Conservation (phyloP, 2,113 vertebrate species). For the Serinus canaria region DNA sequence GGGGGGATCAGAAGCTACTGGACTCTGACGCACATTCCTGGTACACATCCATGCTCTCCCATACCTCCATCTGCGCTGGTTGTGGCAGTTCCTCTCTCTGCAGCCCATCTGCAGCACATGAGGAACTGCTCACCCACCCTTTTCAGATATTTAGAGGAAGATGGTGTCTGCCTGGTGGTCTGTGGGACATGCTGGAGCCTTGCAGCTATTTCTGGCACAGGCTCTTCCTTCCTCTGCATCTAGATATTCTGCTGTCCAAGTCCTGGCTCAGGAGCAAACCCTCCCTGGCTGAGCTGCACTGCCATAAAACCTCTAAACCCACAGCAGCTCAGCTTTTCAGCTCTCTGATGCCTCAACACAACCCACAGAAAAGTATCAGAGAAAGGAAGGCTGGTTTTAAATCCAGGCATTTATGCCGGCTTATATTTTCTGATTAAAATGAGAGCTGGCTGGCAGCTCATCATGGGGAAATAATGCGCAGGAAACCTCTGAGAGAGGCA, state of each 20-base stretch:
- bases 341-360: not conserved
- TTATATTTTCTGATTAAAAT: not conserved
- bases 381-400: not conserved
- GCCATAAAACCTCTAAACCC: not conserved
- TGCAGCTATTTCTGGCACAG: not conserved
- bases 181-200: not conserved
- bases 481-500: not conserved
- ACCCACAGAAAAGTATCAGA: not conserved
- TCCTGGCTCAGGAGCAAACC: not conserved
- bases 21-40: not conserved
- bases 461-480: not conserved
- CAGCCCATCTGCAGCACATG: not conserved
- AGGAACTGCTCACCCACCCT: not conserved
- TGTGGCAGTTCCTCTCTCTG: not conserved
- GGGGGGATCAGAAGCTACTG: not conserved
- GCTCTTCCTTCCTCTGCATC: not conserved
- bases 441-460: not conserved
- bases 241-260: not conserved
- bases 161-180: not conserved
- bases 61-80: rapidly evolving
- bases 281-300: not conserved
- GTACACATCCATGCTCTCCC: not conserved
- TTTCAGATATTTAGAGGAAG: not conserved
- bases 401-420: not conserved
- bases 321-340: not conserved